Evolutionary conservation across 2,113 vertebrate genomes (phyloP), one percentile per base, ranked within the genome.

Genomic region (Triplophysa tibetana): DNA sequence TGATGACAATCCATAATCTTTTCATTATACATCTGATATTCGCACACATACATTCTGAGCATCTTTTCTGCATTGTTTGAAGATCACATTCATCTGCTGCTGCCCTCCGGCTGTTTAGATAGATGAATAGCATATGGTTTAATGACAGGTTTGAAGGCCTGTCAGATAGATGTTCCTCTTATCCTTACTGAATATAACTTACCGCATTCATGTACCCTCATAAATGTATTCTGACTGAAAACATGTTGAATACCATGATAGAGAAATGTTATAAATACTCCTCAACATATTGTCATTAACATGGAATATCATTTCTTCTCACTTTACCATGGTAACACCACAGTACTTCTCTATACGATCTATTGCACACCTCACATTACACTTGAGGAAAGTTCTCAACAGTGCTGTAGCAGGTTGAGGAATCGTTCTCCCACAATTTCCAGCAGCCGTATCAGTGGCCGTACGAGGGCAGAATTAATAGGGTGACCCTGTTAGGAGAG

Each of bases 391-490:
- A 19, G 17, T 60, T 60, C 56, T 74, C 33, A 38, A 38, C 33
- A 5, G 26, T 74, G 19, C n/a, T 61, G 33, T 13, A 75, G 41
- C 21, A 75, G 58, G 21, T 48, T 75, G 8, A 21, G n/a, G 29
- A 48, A 9, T 73, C 33, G n/a, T 29, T 73, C n/a, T 80, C 26
- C 56, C 23, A 52, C 19, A 65, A 17, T 81, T 72, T 65, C 26
- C 52, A 58, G 62, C 50, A 69, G 74, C 84, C 67, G 62, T n/a
- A 4, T 29, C 78, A 67, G 4, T 72, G 82, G 84, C 77, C 23
- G 64, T 82, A 82, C 87, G 75, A 87, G 89, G 86, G 86, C 86
- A 85, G 87, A 86, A 89, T 91, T 89, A 91, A 91, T 91, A 89
- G 83, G 85, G 77, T 88, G 88, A 89, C 87, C 88, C 87, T 89